Conservation (phyloP, 2,113 vertebrate species). For the Pyrgilauda ruficollis region DNA sequence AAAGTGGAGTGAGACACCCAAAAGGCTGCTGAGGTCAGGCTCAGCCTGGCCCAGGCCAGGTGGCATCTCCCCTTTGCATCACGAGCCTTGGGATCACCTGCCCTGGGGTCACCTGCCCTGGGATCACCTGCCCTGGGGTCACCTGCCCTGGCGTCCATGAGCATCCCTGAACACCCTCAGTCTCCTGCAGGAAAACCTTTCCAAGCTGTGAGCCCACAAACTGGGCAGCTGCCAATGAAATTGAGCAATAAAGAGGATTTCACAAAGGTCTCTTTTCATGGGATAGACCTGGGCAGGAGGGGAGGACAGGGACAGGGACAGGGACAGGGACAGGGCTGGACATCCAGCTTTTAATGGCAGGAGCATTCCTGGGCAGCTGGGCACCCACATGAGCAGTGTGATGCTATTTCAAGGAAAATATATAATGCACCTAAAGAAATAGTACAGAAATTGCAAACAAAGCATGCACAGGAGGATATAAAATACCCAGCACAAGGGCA, state of each 20-base stretch:
- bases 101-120: not conserved
- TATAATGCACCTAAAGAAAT: slow-evolving; percentile 46
- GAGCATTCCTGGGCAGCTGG: not conserved
- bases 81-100: fast-evolving
- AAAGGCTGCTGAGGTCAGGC: not conserved
- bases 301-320: not conserved
- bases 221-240: fast-evolving
- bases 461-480: slow-evolving; percentile 47
- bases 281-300: not conserved
- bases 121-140: too few relatives aligned
- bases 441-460: slow-evolving; percentile 58
- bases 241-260: not conserved
- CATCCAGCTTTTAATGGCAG: not conserved
- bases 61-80: not conserved
- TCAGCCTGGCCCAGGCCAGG: not conserved
- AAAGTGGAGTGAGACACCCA: not conserved
- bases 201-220: not conserved
- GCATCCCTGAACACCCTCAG: not conserved
- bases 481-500: slow-evolving; percentile 48
- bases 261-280: not conserved
- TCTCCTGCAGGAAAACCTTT: not conserved
- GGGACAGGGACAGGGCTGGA: not conserved
- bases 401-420: slow-evolving; percentile 37
- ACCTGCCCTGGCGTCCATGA: fast-evolving
- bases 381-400: not conserved